Percentiles rank a stretch among this genome's conserved stretches.
Evolutionary conservation across 2,113 vertebrate species (phyloP).

Genomic region (Mola mola): DNA sequence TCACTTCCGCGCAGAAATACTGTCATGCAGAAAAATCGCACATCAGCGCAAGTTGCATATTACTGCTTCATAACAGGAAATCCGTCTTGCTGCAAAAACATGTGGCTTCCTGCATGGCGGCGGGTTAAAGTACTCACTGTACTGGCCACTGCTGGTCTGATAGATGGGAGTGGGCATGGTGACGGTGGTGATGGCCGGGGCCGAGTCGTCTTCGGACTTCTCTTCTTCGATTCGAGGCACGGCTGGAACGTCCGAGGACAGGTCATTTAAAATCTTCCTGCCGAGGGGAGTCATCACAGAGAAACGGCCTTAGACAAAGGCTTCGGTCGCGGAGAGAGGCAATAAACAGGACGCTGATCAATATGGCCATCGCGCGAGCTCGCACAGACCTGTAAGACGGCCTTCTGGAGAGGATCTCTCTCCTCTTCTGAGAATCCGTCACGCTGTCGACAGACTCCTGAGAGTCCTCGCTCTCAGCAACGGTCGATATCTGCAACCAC

Average conservation of each 20-base stretch:
- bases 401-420: slow-evolving; percentile 96
- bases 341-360: no score
- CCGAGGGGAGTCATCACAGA: no score
- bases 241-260: slow-evolving; percentile 94
- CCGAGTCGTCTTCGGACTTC: slow-evolving; percentile 95
- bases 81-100: no score
- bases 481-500: slow-evolving; percentile 90
- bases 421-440: slow-evolving; percentile 96
- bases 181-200: slow-evolving; percentile 94
- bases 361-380: no score
- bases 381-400: slow-evolving; percentile 98
- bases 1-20: no score
- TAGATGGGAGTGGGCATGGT: slow-evolving; percentile 99
- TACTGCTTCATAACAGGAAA: no score
- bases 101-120: not conserved
- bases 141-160: slow-evolving; percentile 99
- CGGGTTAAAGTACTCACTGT: slow-evolving; percentile 85
- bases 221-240: slow-evolving; percentile 98
- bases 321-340: no score
- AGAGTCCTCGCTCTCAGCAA: slow-evolving; percentile 97
- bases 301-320: no score
- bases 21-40: no score
- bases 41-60: no score
- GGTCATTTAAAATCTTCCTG: slow-evolving; percentile 98
- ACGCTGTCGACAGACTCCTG: slow-evolving; percentile 99